Conservation (phyloP, 2,113 vertebrate species). For the Dermatemys mawii region DNA sequence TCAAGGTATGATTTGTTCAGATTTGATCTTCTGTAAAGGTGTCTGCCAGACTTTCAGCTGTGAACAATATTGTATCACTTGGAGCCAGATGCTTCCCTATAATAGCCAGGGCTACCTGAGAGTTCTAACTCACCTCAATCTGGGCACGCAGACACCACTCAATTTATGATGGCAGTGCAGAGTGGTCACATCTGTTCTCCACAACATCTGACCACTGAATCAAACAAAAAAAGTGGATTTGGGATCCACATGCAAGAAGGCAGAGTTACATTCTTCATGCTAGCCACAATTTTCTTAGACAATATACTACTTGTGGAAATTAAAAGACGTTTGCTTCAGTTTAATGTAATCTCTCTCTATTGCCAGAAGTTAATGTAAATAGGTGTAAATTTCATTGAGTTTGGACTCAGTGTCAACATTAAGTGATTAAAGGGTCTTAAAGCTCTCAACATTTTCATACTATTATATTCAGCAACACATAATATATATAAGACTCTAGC, state of each 20-base stretch:
- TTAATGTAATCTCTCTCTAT: not conserved
- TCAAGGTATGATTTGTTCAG: not conserved
- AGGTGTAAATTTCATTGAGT: not conserved
- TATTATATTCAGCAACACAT: not conserved
- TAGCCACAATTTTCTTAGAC: not conserved
- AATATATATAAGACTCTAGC: not conserved
- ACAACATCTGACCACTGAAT: not conserved
- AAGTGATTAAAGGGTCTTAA: not conserved
- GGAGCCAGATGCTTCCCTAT: not conserved
- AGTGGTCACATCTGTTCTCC: not conserved
- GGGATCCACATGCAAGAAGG: not conserved
- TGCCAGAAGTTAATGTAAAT: not conserved
- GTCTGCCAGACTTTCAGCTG: not conserved
- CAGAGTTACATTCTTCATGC: not conserved
- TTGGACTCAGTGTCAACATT: not conserved
- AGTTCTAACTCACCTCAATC: not conserved
- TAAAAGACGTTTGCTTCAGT: not conserved
- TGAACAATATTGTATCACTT: not conserved
- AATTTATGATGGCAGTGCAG: not conserved
- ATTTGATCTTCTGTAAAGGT: not conserved
- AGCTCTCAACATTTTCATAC: not conserved
- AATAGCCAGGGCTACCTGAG: not conserved
- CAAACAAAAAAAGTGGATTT: slow-evolving; percentile 1
- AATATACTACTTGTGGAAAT: not conserved
- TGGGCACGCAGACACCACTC: not conserved